phyloP scores from a whole-genome alignment of 2,113 vertebrate species.

The Gnathonemus longibarbis region DNA sequence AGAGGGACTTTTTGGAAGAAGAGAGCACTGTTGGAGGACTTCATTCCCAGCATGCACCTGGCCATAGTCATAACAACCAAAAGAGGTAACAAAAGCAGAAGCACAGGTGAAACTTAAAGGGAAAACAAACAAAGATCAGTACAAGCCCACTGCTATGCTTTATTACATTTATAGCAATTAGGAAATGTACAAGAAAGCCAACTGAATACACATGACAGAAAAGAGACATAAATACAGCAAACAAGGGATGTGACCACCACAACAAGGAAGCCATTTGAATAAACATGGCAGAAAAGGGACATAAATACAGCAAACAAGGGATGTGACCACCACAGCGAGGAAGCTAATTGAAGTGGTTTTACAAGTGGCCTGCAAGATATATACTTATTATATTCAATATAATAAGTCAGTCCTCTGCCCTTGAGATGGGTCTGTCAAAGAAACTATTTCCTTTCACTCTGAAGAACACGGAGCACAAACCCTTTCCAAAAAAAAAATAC shows the following conservation, averaged over 20 bases:
- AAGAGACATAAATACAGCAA: slow-evolving; percentile 25
- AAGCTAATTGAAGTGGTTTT: slow-evolving; percentile 48
- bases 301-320: too few relatives aligned
- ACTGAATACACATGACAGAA: slow-evolving; percentile 6
- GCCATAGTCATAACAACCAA: neutral
- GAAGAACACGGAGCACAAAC: slow-evolving; percentile 24
- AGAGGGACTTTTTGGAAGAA: neutral
- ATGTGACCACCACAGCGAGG: slow-evolving; percentile 7
- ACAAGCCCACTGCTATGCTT: neutral
- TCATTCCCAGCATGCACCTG: neutral
- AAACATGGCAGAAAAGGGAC: too few relatives aligned
- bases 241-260: slow-evolving; percentile 33
- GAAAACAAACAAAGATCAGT: neutral
- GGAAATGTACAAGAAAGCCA: neutral
- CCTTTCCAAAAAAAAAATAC: slow-evolving; percentile 14
- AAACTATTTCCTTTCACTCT: slow-evolving; percentile 34
- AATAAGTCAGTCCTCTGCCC: slow-evolving; percentile 55
- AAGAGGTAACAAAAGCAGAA: too few relatives aligned
- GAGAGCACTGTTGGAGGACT: neutral
- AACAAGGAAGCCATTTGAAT: slow-evolving; percentile 44
- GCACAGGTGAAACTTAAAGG: neutral
- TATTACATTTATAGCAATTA: neutral
- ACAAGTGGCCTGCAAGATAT: slow-evolving; percentile 48
- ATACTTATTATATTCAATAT: slow-evolving; percentile 37
- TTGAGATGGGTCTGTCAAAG: slow-evolving; percentile 49